Base-by-base conservation (phyloP, 2,888 invertebrate genomes). In the Polietes domitor region DNA sequence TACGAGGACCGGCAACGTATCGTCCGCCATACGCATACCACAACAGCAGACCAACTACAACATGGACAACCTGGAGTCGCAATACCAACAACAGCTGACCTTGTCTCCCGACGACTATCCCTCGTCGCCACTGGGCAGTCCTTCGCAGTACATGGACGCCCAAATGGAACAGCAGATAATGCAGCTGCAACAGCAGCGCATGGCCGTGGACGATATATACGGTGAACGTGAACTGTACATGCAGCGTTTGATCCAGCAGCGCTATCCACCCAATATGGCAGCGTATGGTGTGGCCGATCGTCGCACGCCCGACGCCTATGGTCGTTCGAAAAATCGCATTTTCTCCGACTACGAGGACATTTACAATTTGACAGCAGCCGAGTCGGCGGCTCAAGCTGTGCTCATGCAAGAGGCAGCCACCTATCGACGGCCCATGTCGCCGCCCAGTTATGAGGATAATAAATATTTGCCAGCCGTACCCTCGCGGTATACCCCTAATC, bases 241-340 rank as follows among this genome's bases (percentile, higher is more conserved):
- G 91, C 92, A 92, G 77, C 91, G 91, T 87, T 82, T 91, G n/a
- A 89, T 91, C 85, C 91, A 92, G 50, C 90, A 91, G 70, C 89
- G 91, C 17, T 90, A 88, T 55, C 88, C 88, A 2, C 86, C 87
- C 17, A 88, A 89, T 9, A 82, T 91, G 82, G 76, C 87, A 21
- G 85, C 85, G 47, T 86, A 87, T 55, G 47, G 89, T 82, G 88
- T 90, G 55, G 90, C 91, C 2, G 97, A 97, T 89, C 94, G 97
- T 86, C 93, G 97, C 86, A 97, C 97, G 0, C 97, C 97, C 0
- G 97, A 97, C 89, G 96, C 96, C 12, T 97, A 97, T 89, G 96
- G 96, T 0, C 93, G 96, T 85, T 95, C 96, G 1, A 93, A 93
- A 87, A 89, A 90, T 80, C 89, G 91, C 10, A 88, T 91, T 19